These are phyloP conservation scores for Lamprologus lemairii DNA, from an alignment of 2,113 vertebrate genomes.

Conservation along the genomic window DNA sequence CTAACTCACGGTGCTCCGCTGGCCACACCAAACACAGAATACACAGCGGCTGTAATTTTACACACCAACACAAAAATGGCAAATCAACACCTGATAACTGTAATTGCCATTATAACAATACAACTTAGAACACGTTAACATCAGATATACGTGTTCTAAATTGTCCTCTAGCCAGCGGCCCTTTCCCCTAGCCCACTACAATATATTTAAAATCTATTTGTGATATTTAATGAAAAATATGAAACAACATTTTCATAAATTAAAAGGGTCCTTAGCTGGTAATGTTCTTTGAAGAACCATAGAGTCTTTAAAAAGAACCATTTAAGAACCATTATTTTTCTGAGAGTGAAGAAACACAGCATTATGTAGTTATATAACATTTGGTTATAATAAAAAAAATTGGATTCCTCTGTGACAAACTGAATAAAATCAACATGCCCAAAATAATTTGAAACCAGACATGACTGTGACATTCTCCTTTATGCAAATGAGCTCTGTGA, in stretches of 20 bases:
- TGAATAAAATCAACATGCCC: not conserved
- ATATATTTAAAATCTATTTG: not conserved
- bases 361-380: not conserved
- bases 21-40: not conserved
- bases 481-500: not conserved
- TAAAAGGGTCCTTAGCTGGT: not conserved
- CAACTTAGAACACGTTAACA: not conserved
- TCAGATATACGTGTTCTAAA: not conserved
- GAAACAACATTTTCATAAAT: not conserved
- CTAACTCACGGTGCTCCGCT: not conserved
- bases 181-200: not conserved
- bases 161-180: not conserved
- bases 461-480: not conserved
- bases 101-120: not conserved
- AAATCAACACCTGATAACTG: not conserved
- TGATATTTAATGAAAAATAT: not conserved
- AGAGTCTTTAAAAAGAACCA: not conserved
- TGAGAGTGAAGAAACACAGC: not conserved
- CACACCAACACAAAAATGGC: not conserved
- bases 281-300: not conserved
- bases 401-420: not conserved
- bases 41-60: not conserved
- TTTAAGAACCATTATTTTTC: not conserved
- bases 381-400: not conserved
- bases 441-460: not conserved